These are phyloP conservation scores for Drosophila mauritiana DNA, from an alignment of 1,140 invertebrate species.

Conservation along the genomic window DNA sequence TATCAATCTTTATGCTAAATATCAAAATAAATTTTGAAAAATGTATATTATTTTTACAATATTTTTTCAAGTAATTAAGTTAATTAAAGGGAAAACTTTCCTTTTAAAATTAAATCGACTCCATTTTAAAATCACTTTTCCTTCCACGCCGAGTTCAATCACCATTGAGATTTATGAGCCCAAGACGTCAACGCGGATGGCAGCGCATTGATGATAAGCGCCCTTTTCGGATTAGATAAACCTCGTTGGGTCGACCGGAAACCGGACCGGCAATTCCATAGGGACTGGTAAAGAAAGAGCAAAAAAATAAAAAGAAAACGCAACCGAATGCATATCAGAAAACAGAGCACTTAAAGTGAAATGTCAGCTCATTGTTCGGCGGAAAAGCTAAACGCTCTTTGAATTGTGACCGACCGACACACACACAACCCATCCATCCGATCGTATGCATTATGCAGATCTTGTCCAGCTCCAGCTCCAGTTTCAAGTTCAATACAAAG, in stretches of 20 bases:
- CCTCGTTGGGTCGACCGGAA: constrained; percentile 30
- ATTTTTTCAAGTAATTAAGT: too few relatives aligned
- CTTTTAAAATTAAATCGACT: background rate
- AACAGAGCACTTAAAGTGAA: constrained; percentile 73
- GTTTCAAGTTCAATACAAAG: constrained; percentile 77
- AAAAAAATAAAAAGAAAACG: constrained; percentile 33
- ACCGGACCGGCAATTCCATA: constrained; percentile 49
- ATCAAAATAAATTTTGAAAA: too few relatives aligned
- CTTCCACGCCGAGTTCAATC: constrained; percentile 37
- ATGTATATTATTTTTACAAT: too few relatives aligned
- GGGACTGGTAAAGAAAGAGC: constrained; percentile 16
- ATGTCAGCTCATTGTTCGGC: constrained; percentile 73
- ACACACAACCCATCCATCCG: constrained; percentile 11
- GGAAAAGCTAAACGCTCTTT: constrained; percentile 66
- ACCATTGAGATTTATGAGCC: constrained; percentile 67
- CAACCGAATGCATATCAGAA: constrained; percentile 60
- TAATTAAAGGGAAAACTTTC: background rate
- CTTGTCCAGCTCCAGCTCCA: constrained; percentile 44
- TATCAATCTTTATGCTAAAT: too few relatives aligned
- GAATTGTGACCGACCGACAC: constrained; percentile 65
- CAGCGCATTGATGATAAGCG: constrained; percentile 60
- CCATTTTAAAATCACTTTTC: background rate
- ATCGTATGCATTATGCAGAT: constrained; percentile 66
- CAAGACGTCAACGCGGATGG: constrained; percentile 17
- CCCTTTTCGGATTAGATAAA: constrained; percentile 56